phyloP scores from a whole-genome alignment of 2,113 vertebrate genomes.

The Tachycineta bicolor region DNA sequence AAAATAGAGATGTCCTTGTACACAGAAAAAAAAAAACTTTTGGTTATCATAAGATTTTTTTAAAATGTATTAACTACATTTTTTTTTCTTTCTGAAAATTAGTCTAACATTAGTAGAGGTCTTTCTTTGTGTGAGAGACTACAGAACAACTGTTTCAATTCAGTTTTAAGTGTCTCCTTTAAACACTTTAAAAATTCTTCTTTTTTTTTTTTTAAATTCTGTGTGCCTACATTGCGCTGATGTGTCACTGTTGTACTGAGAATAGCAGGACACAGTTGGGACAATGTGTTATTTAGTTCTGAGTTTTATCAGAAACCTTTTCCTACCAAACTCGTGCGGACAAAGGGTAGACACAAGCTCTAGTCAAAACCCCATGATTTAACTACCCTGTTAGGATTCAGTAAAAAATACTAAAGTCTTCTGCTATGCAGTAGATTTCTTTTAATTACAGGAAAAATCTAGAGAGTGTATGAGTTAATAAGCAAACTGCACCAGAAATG shows the following conservation, averaged over 20 bases:
- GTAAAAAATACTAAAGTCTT: not conserved
- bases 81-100: not conserved
- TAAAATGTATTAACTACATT: not conserved
- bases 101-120: not conserved
- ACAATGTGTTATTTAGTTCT: accelerated
- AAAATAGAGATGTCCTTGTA: not conserved
- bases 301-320: not conserved
- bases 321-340: not conserved
- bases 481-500: not conserved
- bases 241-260: not conserved
- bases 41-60: not conserved
- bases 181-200: not conserved
- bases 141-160: not conserved
- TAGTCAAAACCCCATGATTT: not conserved
- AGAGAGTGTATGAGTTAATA: not conserved
- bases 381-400: not conserved
- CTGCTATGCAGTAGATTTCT: not conserved
- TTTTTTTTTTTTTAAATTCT: not conserved
- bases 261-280: not conserved
- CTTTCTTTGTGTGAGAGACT: not conserved
- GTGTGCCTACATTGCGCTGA: not conserved
- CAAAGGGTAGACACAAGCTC: not conserved
- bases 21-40: not conserved
- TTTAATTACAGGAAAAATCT: not conserved
- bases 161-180: not conserved